Evolutionary conservation across 2,888 invertebrate species (phyloP).

Genomic region (Bhutanitis thaidina): DNA sequence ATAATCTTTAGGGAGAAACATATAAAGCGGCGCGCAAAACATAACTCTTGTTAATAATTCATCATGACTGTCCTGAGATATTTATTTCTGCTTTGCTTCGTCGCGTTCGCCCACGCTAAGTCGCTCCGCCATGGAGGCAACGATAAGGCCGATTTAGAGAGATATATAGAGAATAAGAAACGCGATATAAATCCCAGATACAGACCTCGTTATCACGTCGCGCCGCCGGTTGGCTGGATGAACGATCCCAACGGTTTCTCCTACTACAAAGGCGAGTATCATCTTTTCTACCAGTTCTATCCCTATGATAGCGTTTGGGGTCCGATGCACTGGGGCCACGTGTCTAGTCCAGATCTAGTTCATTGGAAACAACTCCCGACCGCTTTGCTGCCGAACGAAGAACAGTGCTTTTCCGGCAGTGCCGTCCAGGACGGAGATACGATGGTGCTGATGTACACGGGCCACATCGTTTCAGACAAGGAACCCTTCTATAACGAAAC

Average conservation of each 20-base stretch:
- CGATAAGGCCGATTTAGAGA: constrained; percentile 43
- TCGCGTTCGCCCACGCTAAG: constrained; percentile 32
- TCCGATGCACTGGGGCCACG: constrained; percentile 80
- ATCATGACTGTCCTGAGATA: constrained; percentile 23
- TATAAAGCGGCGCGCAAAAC: constrained; percentile 6
- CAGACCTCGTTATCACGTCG: constrained; percentile 58
- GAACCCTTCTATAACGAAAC: constrained; percentile 54
- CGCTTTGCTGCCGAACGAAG: constrained; percentile 66
- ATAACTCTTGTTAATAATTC: neutral
- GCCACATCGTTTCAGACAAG: constrained; percentile 35
- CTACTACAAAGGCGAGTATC: constrained; percentile 69
- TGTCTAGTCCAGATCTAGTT: constrained; percentile 62
- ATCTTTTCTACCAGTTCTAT: constrained; percentile 77
- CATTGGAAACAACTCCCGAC: constrained; percentile 71
- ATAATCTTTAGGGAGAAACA: constrained; percentile 3
- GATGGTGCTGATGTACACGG: constrained; percentile 64
- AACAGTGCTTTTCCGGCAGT: constrained; percentile 71
- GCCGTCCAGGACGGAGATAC: constrained; percentile 57
- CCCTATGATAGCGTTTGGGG: constrained; percentile 68
- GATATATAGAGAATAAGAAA: constrained; percentile 52
- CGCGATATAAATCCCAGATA: constrained; percentile 54
- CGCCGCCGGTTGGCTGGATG: constrained; percentile 75
- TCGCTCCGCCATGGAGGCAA: constrained; percentile 30
- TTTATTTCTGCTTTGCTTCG: constrained; percentile 29
- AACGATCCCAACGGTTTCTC: constrained; percentile 81